Conservation (phyloP, 1,140 invertebrate genomes). For the Panagrolaimus sp. region DNA sequence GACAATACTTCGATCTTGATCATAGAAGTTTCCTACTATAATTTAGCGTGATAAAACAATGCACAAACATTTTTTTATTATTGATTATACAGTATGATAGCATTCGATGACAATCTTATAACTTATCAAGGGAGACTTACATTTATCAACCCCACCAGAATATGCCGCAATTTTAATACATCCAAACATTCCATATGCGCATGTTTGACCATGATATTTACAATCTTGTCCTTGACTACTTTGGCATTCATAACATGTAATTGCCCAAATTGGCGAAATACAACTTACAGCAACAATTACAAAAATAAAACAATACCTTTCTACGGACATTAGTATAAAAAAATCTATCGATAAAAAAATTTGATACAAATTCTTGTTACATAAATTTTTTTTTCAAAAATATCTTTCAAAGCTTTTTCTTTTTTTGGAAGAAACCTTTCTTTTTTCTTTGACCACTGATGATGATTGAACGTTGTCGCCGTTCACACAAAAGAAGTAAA, state of each 20-base stretch:
- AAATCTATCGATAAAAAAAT: neutral
- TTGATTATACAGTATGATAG: neutral
- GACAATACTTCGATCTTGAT: conserved; percentile 31
- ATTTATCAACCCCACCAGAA: conserved; percentile 44
- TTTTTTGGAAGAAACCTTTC: too few relatives aligned
- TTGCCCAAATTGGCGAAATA: neutral
- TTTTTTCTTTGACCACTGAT: too few relatives aligned
- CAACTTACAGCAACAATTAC: neutral
- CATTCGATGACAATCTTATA: too few relatives aligned
- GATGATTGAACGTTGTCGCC: too few relatives aligned
- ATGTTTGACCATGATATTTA: conserved; percentile 30
- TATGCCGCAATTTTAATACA: conserved; percentile 38
- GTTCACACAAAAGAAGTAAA: too few relatives aligned
- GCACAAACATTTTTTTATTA: neutral
- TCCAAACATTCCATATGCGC: conserved; percentile 42
- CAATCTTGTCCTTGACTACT: conserved; percentile 18
- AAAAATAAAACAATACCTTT: neutral
- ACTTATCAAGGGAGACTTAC: conserved; percentile 17
- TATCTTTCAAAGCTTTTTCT: too few relatives aligned
- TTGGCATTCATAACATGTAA: conserved; percentile 17
- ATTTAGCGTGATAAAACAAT: too few relatives aligned
- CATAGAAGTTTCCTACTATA: conserved; percentile 48
- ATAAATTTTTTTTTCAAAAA: neutral
- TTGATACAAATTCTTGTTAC: neutral
- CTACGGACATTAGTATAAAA: neutral